phyloP scores from a whole-genome alignment of 2,113 vertebrate genomes.

The Amphilophus citrinellus region DNA sequence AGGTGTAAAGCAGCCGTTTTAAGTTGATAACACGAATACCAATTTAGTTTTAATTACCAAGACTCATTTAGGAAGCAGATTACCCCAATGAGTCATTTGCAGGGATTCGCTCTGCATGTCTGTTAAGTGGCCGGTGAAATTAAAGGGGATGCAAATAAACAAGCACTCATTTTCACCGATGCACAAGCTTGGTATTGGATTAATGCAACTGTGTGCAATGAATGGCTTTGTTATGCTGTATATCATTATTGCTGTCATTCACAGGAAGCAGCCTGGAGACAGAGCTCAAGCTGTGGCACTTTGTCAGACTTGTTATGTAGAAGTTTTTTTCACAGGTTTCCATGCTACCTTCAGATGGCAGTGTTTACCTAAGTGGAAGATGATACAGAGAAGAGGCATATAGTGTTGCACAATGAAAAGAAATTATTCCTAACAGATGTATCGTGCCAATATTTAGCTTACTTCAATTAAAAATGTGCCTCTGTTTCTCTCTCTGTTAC shows the following conservation, averaged over 20 bases:
- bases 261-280: not conserved
- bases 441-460: conserved; percentile 26
- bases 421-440: conserved; percentile 6
- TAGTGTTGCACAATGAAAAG: conserved; percentile 12
- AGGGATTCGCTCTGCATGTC: conserved; percentile 47
- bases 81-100: conserved; percentile 58
- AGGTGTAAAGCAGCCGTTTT: conserved; percentile 69
- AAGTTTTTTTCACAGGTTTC: conserved; percentile 15
- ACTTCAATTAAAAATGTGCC: conserved; percentile 36
- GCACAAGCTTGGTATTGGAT: not conserved
- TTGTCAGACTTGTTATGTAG: conserved; percentile 10
- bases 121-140: conserved; percentile 68
- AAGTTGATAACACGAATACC: conserved; percentile 64
- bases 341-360: conserved; percentile 66
- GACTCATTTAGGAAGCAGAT: conserved; percentile 69
- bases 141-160: conserved; percentile 55
- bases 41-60: conserved; percentile 73
- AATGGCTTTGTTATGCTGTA: conserved; percentile 4
- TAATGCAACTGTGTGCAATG: conserved; percentile 5
- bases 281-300: not conserved
- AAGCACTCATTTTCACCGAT: conserved; percentile 15
- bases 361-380: conserved; percentile 57
- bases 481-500: not conserved
- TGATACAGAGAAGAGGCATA: not conserved
- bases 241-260: not conserved